A percentile compares a stretch with the other conserved stretches of the same genome.
phyloP scores from a whole-genome alignment of 64 coral and sea anemone species.

The Hydrozoanthus tunicans region DNA sequence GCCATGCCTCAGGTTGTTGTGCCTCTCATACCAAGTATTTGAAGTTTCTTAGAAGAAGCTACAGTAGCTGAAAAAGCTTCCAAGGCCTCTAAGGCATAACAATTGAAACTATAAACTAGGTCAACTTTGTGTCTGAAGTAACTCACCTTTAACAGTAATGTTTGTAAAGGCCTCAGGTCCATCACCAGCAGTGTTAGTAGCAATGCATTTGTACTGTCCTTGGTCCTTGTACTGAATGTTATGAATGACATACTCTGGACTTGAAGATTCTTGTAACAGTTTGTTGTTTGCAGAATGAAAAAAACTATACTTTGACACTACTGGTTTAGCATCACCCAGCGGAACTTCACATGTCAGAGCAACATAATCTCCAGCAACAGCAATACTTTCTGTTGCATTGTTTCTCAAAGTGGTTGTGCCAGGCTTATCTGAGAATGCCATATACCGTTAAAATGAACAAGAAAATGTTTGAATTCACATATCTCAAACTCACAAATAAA shows the following conservation, averaged over 20 bases:
- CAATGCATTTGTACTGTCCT: constrained; percentile 13
- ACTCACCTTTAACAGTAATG: neutral
- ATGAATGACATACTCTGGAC: neutral
- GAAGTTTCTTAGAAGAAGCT: too few species aligned
- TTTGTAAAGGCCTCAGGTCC: neutral
- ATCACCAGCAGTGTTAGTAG: constrained; percentile 20
- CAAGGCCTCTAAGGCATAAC: too few species aligned
- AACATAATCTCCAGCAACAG: constrained; percentile 22
- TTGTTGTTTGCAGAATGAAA: neutral
- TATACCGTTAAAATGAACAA: too few species aligned
- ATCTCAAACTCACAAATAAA: too few species aligned
- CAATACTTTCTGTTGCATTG: constrained; percentile 17
- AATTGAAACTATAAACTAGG: neutral
- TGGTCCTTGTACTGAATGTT: constrained; percentile 22
- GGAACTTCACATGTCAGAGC: neutral
- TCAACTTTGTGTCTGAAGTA: neutral
- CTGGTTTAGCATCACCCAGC: neutral
- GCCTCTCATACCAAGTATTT: too few species aligned
- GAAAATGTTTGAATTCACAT: too few species aligned
- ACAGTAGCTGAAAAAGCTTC: too few species aligned
- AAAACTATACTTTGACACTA: constrained; percentile 15
- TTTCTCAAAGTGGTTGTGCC: neutral
- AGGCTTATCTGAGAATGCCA: neutral
- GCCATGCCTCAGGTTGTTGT: too few species aligned
- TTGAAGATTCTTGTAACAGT: neutral